Evolutionary conservation across 2,888 invertebrate genomes (phyloP), one percentile per base, ranked within the genome.

Genomic region (Petrolisthes cinctipes): DNA sequence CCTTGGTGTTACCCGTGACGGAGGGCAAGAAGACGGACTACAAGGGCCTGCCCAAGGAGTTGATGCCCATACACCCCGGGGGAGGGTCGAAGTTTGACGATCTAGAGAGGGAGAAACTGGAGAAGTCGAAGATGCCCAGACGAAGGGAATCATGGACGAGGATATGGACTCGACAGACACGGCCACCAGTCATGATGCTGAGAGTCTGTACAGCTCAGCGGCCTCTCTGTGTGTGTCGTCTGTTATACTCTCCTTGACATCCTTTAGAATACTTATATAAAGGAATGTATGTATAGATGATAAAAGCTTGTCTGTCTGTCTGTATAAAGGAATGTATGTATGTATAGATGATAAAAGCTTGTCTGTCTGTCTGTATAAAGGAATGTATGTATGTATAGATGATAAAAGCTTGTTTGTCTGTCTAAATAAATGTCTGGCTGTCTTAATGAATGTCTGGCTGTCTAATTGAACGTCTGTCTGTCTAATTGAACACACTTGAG

Each of bases 11-110:
- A 9, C 86, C 86, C 9, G 86, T 86, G 5, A 86, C 86, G 5
- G 86, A 86, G 54, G 86, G 86, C 37, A 83, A 86, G 57, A 86
- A 83, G 37, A 20, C 51, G 1, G 23, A 23, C 14, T 57, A 23
- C 76, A 23, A 71, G 17, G 83, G 83, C 75, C 73, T 86, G 14
- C 86, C 86, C 17, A 86, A 83, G 79, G 86, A 86, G 56, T 79
- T 86, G 0, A 20, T 86, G 86, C 86, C 86, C 56, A 86, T 86
- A 20, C 86, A 83, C 71, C 86, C 86, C 0, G 86, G 86, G 4
- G 86, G 86, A 14, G 86, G 86, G 0, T 83, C 86, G 1, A 78
- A 11, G 57, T 86, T 86, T 57, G 86, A 86, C 7, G 86, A 86
- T 17, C 82, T 86, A 0, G 86, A 86, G 68, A 75, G n/a, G 37